These are phyloP conservation scores for Paramormyrops hopkinsi DNA, from an alignment of 2,797 vertebrate species.

Conservation along the genomic window DNA sequence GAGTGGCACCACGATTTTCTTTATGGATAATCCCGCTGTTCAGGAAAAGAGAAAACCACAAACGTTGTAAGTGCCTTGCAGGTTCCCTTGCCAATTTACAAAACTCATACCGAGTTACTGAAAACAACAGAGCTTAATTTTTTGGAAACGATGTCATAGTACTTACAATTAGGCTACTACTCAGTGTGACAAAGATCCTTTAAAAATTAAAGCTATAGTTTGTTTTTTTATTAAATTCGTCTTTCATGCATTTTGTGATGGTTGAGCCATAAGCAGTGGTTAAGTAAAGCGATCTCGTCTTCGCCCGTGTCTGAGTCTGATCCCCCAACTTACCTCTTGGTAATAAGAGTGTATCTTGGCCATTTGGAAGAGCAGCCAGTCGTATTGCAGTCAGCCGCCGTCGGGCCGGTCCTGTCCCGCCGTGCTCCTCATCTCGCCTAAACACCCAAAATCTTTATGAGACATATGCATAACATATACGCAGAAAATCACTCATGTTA, in stretches of 20 bases:
- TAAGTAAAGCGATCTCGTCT: neutral
- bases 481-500: neutral
- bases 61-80: neutral
- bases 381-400: neutral
- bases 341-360: neutral
- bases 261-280: neutral
- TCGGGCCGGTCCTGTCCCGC: neutral
- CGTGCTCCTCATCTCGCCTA: neutral
- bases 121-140: neutral
- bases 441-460: neutral
- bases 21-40: neutral
- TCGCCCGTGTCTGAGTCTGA: neutral
- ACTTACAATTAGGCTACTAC: neutral
- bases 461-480: neutral
- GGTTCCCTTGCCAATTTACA: neutral
- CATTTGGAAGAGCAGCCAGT: neutral
- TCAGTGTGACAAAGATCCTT: neutral
- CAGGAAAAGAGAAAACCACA: neutral
- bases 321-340: neutral
- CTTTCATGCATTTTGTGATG: neutral
- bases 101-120: neutral
- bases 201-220: neutral
- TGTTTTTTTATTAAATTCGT: neutral
- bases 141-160: neutral
- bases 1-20: neutral